Evolutionary conservation across 2,888 invertebrate genomes (phyloP), one percentile per base, ranked within the genome.

Genomic region (Eupithecia vulgata): DNA sequence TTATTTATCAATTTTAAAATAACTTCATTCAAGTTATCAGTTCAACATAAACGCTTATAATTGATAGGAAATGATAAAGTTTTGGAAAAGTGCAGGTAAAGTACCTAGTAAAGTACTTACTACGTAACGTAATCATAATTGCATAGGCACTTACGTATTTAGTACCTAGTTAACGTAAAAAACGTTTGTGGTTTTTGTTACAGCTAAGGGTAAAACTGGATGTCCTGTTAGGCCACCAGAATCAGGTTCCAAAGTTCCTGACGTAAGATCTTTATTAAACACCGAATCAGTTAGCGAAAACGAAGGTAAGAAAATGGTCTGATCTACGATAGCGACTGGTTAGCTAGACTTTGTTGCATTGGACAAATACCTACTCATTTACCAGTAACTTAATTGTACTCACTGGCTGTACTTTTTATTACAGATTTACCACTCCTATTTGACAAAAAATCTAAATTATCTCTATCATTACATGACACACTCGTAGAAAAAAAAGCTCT

Each of bases 401-500:
- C 52, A 52, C 17, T 40, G n/a, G 8, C n/a, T 45, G 10, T 25
- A n/a, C 37, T 72, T 30, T 72, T 70, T 37, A 78, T 91, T 91
- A 76, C 90, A 94, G 94, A 92, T 88, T 79, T 83, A 78, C 79
- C 81, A 72, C 83, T 88, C 76, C 85, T 91, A 81, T 92, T 94
- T 78, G 90, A 90, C 74, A 93, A 94, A 80, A 94, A 94, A 80
- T 97, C 97, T 0, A 95, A 96, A 73, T 92, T 98, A 70, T 97
- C 97, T 6, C 96, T 97, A 91, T 96, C 95, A 69, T 93, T 98
- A 75, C 91, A 95, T 74, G 97, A 98, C 83, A 96, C 98, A 79
- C 94, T 99, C 21, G 91, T 95, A 37, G 97, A 98, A 89, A 97
- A 97, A 86, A 96, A 96, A 86, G 97, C 97, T 72, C 93, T 98